Base-by-base conservation (phyloP, 2,888 invertebrate species). In the Acronicta aceris region DNA sequence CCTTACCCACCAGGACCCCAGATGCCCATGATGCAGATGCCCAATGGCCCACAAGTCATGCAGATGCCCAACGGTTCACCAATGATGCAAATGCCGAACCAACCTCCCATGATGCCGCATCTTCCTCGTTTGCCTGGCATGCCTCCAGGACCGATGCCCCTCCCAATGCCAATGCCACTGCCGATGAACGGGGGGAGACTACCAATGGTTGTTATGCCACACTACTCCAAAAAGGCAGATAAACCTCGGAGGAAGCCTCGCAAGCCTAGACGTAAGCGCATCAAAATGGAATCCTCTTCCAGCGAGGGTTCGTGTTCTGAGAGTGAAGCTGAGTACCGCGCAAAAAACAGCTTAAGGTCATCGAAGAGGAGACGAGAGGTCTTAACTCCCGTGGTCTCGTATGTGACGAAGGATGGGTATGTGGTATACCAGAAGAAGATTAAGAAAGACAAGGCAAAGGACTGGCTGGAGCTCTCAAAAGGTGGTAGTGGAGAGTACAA, bases 401-500 rank as follows among this genome's bases (percentile, higher is more conserved):
- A 93, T 47, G 85, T 94, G 0, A 93, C 92, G 0, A 89, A 89
- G 48, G 89, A 90, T 57, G 93, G 93, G 0, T 88, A 88, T 42
- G 91, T 93, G 4, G 85, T 93, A 1, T 94, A 90, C 59, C 90
- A 92, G 76, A 93, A 92, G 71, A 93, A 89, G 64, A 89, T 93
- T 30, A 89, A 87, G 65, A 90, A 87, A 25, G 88, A 92, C 2
- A 89, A 83, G 40, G 91, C 91, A 0, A 88, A 81, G 46, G 91
- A 93, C 50, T 94, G 92, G 92, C 68, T 93, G 50, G 84, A 88
- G 21, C 66, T 88, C 30, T 78, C 81, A 2, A 82, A 72, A 27
- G 70, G 64, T n/a, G 57, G 69, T n/a, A 76, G 78, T 33, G 54
- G 25, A 25, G 68, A 65, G 43, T 57, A 55, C 52, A 60, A 53